Evolutionary conservation across 2,888 invertebrate genomes (phyloP), one percentile per base, ranked within the genome.

Genomic region (Volucella inflata): DNA sequence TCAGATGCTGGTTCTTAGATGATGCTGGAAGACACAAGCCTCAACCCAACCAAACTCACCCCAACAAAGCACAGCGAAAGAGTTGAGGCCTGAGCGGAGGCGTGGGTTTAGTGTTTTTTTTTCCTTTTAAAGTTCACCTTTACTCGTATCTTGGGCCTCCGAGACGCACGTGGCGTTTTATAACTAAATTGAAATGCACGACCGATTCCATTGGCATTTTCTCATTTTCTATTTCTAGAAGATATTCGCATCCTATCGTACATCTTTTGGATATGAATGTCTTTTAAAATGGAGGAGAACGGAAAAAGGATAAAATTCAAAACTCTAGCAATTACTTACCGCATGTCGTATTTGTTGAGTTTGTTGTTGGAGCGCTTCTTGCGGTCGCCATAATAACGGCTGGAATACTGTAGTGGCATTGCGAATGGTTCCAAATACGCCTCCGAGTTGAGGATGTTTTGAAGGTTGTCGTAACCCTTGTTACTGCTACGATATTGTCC

Each of bases 381-480:
- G 59, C 91, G 89, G 79, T 92, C 92, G 11, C 89, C 90, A 87
- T 91, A 91, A 77, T 91, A 92, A 55, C 91, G 90, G 70, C 89
- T 90, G 68, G 90, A 89, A 87, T 90, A 90, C 71, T 90, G 90
- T 2, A 91, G 87, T 2, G 92, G 90, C 44, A 91, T 84, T 0
- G 91, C 91, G 62, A 91, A 89, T 62, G 91, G 89, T 81, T 91
- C 91, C 75, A 91, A 87, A 68, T 92, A 92, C 46, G 90, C 89
- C 78, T 91, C 92, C 42, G 91, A 89, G 87, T 92, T 92, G 8
- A 92, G 89, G 21, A 92, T 89, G 75, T 89, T 91, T 82, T 92
- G 92, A 14, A 92, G 89, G 87, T 92, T 92, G 46, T 92, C 92
- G 74, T 92, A 92, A 21, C 92, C 91, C 83, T 92, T 92, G 87